Conservation (phyloP, 2,113 vertebrate genomes). For the Parus major region DNA sequence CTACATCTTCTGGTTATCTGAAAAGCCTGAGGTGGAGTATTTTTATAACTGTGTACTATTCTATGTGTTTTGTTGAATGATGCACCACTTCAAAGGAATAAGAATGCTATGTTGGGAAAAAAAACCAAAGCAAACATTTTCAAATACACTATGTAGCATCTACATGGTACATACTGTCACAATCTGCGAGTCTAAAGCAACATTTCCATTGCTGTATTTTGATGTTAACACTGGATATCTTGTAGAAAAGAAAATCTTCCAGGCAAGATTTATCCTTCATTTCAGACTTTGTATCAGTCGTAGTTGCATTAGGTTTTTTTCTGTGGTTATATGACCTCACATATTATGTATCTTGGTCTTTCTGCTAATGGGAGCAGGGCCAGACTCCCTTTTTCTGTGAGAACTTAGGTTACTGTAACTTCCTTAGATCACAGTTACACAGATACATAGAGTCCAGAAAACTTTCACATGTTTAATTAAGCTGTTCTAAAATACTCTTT, state of each 20-base stretch:
- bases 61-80: accelerated
- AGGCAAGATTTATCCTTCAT: neutral
- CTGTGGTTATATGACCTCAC: neutral
- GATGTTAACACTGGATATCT: neutral
- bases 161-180: neutral
- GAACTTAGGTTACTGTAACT: neutral
- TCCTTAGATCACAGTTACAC: neutral
- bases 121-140: neutral
- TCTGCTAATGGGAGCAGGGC: neutral
- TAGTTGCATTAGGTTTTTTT: neutral
- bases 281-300: neutral
- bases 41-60: neutral
- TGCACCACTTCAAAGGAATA: neutral
- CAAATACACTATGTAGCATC: neutral
- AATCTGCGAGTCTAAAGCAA: neutral
- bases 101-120: neutral
- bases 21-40: neutral
- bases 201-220: neutral
- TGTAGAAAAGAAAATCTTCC: neutral
- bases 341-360: neutral
- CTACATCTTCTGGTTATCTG: neutral
- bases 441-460: neutral
- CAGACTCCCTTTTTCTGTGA: neutral
- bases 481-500: neutral
- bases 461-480: neutral